phyloP scores from a whole-genome alignment of 2,888 invertebrate species.

The Oeneis ivallda region DNA sequence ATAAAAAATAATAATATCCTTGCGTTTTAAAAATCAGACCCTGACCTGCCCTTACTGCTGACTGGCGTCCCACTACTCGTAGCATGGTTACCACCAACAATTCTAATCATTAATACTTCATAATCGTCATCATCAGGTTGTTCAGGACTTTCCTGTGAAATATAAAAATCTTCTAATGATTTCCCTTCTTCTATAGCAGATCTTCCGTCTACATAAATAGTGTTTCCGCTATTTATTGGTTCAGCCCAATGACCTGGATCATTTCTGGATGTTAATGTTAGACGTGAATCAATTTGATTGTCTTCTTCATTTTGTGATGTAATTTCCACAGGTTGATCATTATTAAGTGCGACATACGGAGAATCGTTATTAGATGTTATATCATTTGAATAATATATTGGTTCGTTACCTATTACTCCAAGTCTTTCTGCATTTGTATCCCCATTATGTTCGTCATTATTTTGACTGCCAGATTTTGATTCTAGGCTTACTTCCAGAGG shows the following conservation, averaged over 20 bases:
- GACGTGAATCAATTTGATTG: too few species aligned
- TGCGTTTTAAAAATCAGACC: background rate
- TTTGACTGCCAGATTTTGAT: background rate
- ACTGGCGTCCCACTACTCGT: constrained; percentile 65
- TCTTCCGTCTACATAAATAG: background rate
- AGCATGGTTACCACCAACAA: constrained; percentile 66
- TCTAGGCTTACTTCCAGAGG: background rate
- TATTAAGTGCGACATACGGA: too few species aligned
- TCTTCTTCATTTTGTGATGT: too few species aligned
- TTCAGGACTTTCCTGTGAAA: background rate
- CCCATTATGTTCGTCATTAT: background rate
- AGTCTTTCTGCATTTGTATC: too few species aligned
- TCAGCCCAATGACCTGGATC: background rate
- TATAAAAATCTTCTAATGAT: background rate
- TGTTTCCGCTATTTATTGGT: background rate
- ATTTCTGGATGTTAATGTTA: too few species aligned
- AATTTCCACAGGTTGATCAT: too few species aligned
- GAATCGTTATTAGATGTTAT: too few species aligned
- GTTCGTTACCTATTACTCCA: too few species aligned
- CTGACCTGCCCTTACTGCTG: constrained; percentile 58
- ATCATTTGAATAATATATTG: too few species aligned
- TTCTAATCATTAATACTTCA: constrained; percentile 43
- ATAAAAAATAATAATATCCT: too few species aligned
- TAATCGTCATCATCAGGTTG: constrained; percentile 15
- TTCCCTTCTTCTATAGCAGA: background rate